A percentile compares a stretch with the other conserved stretches of the same genome.
Evolutionary conservation across 2,113 vertebrate species (phyloP).

Genomic region (Ariopsis seemanni): DNA sequence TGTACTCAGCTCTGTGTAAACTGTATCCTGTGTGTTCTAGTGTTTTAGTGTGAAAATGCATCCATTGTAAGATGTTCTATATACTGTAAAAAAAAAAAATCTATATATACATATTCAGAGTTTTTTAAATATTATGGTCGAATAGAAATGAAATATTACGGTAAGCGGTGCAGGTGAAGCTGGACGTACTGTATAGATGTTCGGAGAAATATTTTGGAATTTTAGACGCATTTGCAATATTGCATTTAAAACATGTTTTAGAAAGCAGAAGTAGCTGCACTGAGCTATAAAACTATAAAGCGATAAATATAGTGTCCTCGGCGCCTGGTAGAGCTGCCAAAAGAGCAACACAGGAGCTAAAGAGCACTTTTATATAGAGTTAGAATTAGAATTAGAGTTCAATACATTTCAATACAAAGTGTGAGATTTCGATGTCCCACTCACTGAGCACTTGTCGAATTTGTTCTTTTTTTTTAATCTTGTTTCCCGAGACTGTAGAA

Average conservation of each 20-base stretch:
- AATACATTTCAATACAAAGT: background rate
- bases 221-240: constrained; percentile 65
- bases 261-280: constrained; percentile 11
- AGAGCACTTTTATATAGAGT: background rate
- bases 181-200: constrained; percentile 20
- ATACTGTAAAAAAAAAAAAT: constrained; percentile 48
- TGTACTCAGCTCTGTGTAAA: constrained; percentile 83
- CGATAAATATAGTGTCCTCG: background rate
- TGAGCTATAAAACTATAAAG: background rate
- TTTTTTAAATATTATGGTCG: constrained; percentile 7
- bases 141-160: constrained; percentile 15
- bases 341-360: background rate
- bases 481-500: background rate
- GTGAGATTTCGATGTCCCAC: background rate
- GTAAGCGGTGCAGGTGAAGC: constrained; percentile 7
- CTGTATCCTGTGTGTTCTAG: constrained; percentile 80
- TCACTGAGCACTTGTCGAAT: constrained; percentile 21
- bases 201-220: constrained; percentile 66
- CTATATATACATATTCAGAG: constrained; percentile 11
- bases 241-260: constrained; percentile 16
- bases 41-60: constrained; percentile 82
- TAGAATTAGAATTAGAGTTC: background rate
- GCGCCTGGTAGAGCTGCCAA: background rate
- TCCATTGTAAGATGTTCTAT: constrained; percentile 62
- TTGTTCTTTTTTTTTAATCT: background rate